Evolutionary conservation across 2,888 invertebrate species (phyloP).

Genomic region (Brassicogethes aeneus): DNA sequence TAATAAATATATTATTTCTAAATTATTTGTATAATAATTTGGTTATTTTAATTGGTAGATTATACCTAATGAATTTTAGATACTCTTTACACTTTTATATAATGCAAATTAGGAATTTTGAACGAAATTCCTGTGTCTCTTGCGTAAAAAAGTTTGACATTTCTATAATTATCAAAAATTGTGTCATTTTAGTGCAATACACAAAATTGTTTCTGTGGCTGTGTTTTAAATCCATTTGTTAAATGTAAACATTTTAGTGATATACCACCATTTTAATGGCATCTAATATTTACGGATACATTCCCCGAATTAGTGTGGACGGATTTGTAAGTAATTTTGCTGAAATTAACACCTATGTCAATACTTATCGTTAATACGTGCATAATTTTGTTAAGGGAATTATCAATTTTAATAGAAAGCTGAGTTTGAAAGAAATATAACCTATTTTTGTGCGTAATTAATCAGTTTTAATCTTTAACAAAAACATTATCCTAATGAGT

Average conservation of each 20-base stretch:
- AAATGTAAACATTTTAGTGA: slow-evolving; percentile 13
- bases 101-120: too few species aligned
- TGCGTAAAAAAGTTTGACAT: slow-evolving; percentile 10
- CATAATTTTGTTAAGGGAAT: too few species aligned
- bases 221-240: slow-evolving; percentile 7
- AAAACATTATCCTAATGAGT: too few species aligned
- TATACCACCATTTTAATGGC: slow-evolving; percentile 32
- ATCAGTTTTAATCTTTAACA: too few species aligned
- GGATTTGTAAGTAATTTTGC: slow-evolving; percentile 34
- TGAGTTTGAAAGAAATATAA: too few species aligned
- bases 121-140: background rate
- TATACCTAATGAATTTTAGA: too few species aligned
- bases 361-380: slow-evolving; percentile 6
- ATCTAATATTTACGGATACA: slow-evolving; percentile 39
- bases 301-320: slow-evolving; percentile 36
- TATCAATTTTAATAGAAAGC: too few species aligned
- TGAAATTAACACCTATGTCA: slow-evolving; percentile 4
- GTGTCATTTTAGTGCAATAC: slow-evolving; percentile 4
- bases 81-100: too few species aligned
- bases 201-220: slow-evolving; percentile 7
- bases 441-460: too few species aligned
- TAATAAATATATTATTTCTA: too few species aligned
- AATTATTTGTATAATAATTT: too few species aligned
- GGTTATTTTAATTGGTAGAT: too few species aligned
- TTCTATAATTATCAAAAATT: slow-evolving; percentile 2